Evolutionary conservation across 1,140 invertebrate genomes (phyloP), one percentile per base, ranked within the genome.

Genomic region (Trichogramma pretiosum): DNA sequence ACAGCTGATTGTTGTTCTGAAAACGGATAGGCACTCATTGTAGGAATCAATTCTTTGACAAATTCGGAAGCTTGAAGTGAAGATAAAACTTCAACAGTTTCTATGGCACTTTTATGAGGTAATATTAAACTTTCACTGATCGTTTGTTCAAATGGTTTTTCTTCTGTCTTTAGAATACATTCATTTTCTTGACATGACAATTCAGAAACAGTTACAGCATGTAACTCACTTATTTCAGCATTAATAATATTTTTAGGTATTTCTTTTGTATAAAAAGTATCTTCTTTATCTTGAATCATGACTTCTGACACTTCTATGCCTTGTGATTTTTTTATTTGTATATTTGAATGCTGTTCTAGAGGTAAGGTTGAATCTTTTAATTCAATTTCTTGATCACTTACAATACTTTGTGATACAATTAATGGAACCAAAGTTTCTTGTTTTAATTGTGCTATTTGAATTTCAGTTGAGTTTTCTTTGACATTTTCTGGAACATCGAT

Each of bases 221-320:
- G n/a, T n/a, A n/a, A n/a, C 50, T 64, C 57, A 36, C 65, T 56
- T 3, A 65, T 49, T 18, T 53, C 49, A 2, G 59, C 46, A 19
- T 47, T 55, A 11, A 62, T 61, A 46, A 55, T 62, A 5, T 68
- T 58, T 26, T 54, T 34, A 24, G 61, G 51, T 8, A 55, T 53
- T 37, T 49, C 17, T 10, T 48, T 47, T 16, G 50, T 26, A 8
- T 46, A 46, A 37, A 59, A 59, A 17, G 36, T 52, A 14, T 61
- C 58, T 56, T 73, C 70, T 34, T 64, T 73, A 35, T 72, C 64
- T 41, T 70, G 63, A 3, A 62, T 58, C 16, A 69, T 44, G 16
- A 65, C 65, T 60, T 77, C 70, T 19, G 63, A 69, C 35, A 74
- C 64, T 40, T 66, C 48, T 14, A 74, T 44, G 1, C 72, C 56